Base-by-base conservation (phyloP, 2,888 invertebrate genomes). In the Drosophila mayaguana region DNA sequence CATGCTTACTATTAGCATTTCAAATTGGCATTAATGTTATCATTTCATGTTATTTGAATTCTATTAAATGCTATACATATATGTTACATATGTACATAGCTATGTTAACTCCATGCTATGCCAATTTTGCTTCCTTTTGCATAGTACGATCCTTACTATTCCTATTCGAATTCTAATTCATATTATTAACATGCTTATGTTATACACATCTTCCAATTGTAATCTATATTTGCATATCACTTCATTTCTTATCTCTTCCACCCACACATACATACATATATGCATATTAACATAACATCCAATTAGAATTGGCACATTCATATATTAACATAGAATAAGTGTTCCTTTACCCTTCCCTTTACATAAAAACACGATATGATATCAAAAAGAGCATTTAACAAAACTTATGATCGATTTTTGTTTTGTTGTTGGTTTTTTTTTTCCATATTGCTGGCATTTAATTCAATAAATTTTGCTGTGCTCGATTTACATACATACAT, bases 401-500 rank as follows among this genome's bases (percentile, higher is more conserved):
- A 42, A 55, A 43, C 16, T 34, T 46, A 48, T 57, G 64, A 67
- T 62, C 25, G 65, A 68, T 57, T 40, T 71, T 71, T 16, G 11
- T 20, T 2, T 43, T 43, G 0, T 12, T 43, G 12, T 25, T 25
- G n/a, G n/a, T 25, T 25, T 25, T n/a, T 46, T 8, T 42, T 63
- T 55, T 42, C 45, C 36, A 51, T 65, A 59, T 70, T 72, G 60
- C 56, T 45, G 61, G 45, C n/a, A 64, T 75, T 76, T 51, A 67
- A 76, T 55, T 72, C 61, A 76, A 76, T 72, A 50, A 63, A 67
- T 75, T 61, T 59, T 28, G 72, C 67, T 67, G 63, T 8, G 54
- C 57, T 57, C 72, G 50, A 75, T 71, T 71, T 74, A 70, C 25
- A 34, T 16, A 57, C 28, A 50, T 59, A 55, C 36, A n/a, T 36